Percentiles rank a stretch among this genome's conserved stretches.
Conservation (phyloP, 2,888 invertebrate genomes). For the Tanypteryx hageni region DNA sequence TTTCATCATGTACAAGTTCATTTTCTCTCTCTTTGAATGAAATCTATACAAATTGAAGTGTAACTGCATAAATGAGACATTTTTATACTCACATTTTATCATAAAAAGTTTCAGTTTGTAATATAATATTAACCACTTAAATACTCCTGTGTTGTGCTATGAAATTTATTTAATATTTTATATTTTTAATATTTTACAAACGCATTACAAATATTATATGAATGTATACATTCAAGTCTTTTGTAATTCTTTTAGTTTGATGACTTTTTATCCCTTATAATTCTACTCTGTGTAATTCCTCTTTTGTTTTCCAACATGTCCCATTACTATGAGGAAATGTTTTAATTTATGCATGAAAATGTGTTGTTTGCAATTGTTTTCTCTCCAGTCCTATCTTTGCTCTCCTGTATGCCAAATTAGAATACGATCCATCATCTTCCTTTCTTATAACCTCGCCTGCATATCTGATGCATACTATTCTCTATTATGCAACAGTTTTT, state of each 20-base stretch:
- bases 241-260: background rate
- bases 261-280: background rate
- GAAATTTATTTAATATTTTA: conserved; percentile 7
- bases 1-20: background rate
- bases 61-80: background rate
- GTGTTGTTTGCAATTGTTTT: too few relatives aligned
- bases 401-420: too few relatives aligned
- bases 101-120: background rate
- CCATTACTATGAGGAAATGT: too few relatives aligned
- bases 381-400: too few relatives aligned
- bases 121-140: background rate
- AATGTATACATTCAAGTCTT: background rate
- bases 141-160: background rate
- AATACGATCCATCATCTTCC: too few relatives aligned
- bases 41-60: background rate
- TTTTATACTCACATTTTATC: background rate
- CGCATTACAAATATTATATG: background rate
- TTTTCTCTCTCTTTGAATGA: background rate
- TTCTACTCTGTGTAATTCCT: background rate
- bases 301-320: background rate
- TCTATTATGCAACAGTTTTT: too few relatives aligned
- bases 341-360: too few relatives aligned
- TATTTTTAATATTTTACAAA: background rate
- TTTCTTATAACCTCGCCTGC: too few relatives aligned
- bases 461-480: too few relatives aligned